Evolutionary conservation across 2,113 vertebrate genomes (phyloP).

Genomic region (Indri indri): DNA sequence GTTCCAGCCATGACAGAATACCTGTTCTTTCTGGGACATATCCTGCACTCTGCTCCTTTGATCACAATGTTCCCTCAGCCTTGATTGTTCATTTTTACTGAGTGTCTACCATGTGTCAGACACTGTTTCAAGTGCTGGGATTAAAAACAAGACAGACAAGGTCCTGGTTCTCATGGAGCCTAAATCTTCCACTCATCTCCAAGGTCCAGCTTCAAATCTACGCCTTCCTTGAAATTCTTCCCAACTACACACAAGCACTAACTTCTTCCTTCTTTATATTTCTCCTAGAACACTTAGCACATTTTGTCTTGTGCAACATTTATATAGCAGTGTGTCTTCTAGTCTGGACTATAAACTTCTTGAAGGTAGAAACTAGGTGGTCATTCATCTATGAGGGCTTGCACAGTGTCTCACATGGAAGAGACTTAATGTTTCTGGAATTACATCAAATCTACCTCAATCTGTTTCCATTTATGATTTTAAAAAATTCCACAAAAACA

Average conservation of each 20-base stretch:
- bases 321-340: neutral
- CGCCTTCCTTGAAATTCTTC: neutral
- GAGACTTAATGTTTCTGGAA: neutral
- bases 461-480: neutral
- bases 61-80: neutral
- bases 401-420: neutral
- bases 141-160: neutral
- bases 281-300: neutral
- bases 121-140: neutral
- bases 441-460: neutral
- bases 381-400: neutral
- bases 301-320: neutral
- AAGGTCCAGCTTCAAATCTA: neutral
- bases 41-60: neutral
- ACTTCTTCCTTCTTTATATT: neutral
- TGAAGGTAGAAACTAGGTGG: neutral
- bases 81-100: neutral
- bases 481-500: neutral
- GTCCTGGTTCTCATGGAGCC: neutral
- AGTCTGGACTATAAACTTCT: neutral
- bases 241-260: neutral
- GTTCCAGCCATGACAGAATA: neutral
- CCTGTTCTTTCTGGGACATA: neutral
- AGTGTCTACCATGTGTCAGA: neutral
- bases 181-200: neutral